Evolutionary conservation across 2,797 vertebrate species (phyloP), one percentile per base, ranked within the genome.

Genomic region (Alfaro cultratus): DNA sequence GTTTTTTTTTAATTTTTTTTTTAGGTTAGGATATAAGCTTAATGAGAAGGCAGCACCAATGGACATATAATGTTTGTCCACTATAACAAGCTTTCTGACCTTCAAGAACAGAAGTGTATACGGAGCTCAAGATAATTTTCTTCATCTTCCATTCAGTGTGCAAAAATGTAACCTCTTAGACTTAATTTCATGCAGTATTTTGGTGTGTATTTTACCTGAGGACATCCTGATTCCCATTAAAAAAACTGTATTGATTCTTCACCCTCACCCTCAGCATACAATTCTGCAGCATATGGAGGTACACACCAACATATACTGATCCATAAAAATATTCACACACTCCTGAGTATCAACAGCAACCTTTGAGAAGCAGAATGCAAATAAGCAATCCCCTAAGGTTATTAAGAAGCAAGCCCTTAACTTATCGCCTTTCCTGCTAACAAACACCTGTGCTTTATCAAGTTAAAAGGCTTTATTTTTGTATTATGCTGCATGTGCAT

Each of bases 381-480:
- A 94, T 88, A 34, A 94, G 83, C 53, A 92, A 96, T 93, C 90
- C 94, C 92, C 86, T 77, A 43, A 93, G 90, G 92, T 95, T 95
- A 96, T 96, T 95, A 95, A 92, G 94, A 86, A 86, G 77, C 88
- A 90, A 92, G 89, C 86, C 88, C 85, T 73, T 88, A 93, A 78
- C 92, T 83, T 94, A 90, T 91, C 86, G 79, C 83, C 76, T 90
- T 89, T 90, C 92, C 91, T 90, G 91, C 92, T 90, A 95, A 94
- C 84, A 95, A 86, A 86, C 94, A 96, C 94, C 95, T 96, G 95
- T 84, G 84, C 86, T 86, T 80, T 88, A 95, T 95, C 92, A 95
- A 94, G 96, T 95, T 95, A 77, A 43, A 87, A 71, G 82, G 74
- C 83, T 88, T 94, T 92, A 94, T 90, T 94, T 91, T 82, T 93